These are phyloP conservation scores for Gymnothorax javanicus DNA, from an alignment of 2,797 vertebrate species.

Conservation along the genomic window DNA sequence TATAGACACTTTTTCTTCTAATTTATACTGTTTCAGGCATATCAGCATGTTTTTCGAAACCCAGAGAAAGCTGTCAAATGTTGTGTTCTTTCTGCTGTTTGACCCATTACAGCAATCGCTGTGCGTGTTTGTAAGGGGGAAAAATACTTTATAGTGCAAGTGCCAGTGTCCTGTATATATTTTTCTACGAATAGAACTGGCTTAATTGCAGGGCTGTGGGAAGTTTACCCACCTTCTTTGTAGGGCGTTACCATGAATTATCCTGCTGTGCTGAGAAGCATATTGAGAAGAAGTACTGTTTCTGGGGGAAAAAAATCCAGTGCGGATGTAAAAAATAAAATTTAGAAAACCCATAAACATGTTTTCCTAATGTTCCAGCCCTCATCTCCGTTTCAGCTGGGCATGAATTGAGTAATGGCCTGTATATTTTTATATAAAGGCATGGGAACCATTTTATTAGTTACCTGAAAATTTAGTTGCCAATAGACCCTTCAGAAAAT, in stretches of 20 bases:
- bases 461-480: too few species aligned
- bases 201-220: background rate
- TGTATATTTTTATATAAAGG: background rate
- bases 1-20: background rate
- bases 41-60: background rate
- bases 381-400: background rate
- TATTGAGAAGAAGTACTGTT: background rate
- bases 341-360: background rate
- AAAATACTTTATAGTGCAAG: background rate
- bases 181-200: background rate
- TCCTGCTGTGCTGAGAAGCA: background rate
- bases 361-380: background rate
- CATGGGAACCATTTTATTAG: background rate
- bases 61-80: background rate
- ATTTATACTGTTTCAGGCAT: background rate
- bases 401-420: background rate
- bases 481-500: too few species aligned
- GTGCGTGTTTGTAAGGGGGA: background rate
- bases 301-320: background rate
- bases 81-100: background rate
- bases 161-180: background rate
- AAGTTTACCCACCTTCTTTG: background rate
- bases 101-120: background rate
- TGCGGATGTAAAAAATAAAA: background rate
- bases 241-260: background rate